Base-by-base conservation (phyloP, 1,140 invertebrate genomes). In the Euura saliciscinereae region DNA sequence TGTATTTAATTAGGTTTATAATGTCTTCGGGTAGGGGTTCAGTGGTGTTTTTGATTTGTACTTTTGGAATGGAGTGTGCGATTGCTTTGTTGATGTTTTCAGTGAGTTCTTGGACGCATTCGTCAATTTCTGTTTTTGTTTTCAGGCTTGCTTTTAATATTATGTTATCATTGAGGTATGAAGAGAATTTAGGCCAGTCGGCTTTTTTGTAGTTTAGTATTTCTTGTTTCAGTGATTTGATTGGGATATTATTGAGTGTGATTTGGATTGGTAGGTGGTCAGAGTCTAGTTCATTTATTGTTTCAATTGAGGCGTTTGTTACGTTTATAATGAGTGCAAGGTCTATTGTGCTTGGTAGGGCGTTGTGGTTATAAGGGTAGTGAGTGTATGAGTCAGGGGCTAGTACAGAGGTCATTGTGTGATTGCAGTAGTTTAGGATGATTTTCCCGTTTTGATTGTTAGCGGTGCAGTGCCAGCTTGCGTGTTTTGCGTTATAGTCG, bases 131-230 rank as follows among this genome's bases (percentile, higher is more conserved):
- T 2, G 6, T 13, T 66, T 66, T 66, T 6, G 66, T 11, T 2
- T 66, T 13, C 28, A 13, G 2, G 66, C 66, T 72, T 72, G 5
- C 43, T 8, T 67, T 65, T 44, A 73, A 2, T 2, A 3, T 45
- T 2, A 74, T 69, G 7, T 66, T 71, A 11, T 76, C 43, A 2
- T 74, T 66, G 71, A 7, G 71, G 44, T 68, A 45, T n/a, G n/a
- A n/a, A n/a, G n/a, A n/a, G n/a, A 77, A 78, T 65, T 66, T 73
- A 0, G 43, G 43, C 75, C 75, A 78, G 65, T 77, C 51, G 2
- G 74, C 59, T 74, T 76, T 77, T 46, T 71, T 69, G 13, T 71
- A 74, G 46, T 51, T 2, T 8, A 51, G 46, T 1, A 2, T 51
- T 51, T 51, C 11, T 8, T 2, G 6, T 7, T 51, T 11, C 1